Percentiles rank a stretch among this genome's conserved stretches.
phyloP scores from a whole-genome alignment of 92 coral and sea anemone genomes.

The Porites lobata region DNA sequence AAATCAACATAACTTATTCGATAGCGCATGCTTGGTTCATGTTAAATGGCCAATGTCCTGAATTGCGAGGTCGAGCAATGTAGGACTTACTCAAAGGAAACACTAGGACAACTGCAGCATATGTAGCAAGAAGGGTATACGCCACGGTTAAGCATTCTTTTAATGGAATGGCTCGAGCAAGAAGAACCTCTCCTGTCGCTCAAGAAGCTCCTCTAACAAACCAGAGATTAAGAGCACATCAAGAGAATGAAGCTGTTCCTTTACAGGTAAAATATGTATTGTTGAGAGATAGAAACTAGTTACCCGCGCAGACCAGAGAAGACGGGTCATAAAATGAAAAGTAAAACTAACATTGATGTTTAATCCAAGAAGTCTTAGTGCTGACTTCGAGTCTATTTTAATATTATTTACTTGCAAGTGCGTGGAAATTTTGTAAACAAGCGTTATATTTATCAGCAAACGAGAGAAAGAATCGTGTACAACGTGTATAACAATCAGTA shows the following conservation, averaged over 20 bases:
- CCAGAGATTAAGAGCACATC: not conserved
- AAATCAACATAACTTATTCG: slow-evolving; percentile 10
- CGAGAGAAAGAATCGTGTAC: not conserved
- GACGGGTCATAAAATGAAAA: not conserved
- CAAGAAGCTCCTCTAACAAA: not conserved
- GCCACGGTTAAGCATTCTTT: not conserved
- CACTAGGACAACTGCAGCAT: no score
- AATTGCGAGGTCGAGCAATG: not conserved
- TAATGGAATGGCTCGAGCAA: slow-evolving; percentile 25
- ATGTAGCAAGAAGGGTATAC: not conserved
- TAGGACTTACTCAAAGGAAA: not conserved
- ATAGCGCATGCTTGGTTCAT: slow-evolving; percentile 17
- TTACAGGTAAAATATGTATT: slow-evolving; percentile 5
- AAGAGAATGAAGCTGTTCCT: not conserved
- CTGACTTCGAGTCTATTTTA: slow-evolving; percentile 13
- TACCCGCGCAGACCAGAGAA: not conserved
- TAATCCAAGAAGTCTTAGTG: not conserved
- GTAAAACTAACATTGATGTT: not conserved
- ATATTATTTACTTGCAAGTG: slow-evolving; percentile 18
- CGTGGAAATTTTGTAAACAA: slow-evolving; percentile 27
- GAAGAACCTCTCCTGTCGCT: not conserved
- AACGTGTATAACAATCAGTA: not conserved
- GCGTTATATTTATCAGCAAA: slow-evolving; percentile 8
- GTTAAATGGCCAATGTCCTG: not conserved
- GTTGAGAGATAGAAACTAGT: not conserved